Base-by-base conservation (phyloP, 2,888 invertebrate genomes). In the Alsophila aescularia region DNA sequence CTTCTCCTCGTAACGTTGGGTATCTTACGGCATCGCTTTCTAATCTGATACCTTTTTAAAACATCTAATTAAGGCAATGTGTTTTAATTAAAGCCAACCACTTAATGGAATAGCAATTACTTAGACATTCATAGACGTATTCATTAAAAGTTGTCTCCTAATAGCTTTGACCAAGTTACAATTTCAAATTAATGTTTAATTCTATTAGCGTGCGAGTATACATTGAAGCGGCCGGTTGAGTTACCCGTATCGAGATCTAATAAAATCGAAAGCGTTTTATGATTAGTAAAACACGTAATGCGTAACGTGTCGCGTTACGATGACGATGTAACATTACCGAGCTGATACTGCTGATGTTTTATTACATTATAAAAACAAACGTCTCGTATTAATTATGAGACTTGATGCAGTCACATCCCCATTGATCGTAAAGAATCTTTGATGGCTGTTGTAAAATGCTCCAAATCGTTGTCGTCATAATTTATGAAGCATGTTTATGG, bases 401-500 rank as follows among this genome's bases (percentile, higher is more conserved):
- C 81, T 71, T 71, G 79, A 79, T 81, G 79, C 82, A 87, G 82
- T 85, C 81, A 80, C 83, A 82, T 88, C 86, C 82, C 79, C 75
- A 86, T 85, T 69, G 87, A 84, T 90, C 90, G 84, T 90, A 90
- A 90, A 90, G 83, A 76, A 83, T 79, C 78, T 86, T 90, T 90
- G 85, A 90, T 91, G 71, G 86, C 84, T 68, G 90, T 78, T 91
- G 89, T 91, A 90, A 91, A 91, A 91, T 85, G 85, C 81, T 85
- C 89, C 83, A 85, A 90, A 90, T 90, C 82, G 87, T 83, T 82
- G 87, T 85, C 87, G 77, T 90, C 87, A 91, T 90, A 90, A 90
- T 90, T 91, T 90, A 89, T 87, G 89, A 85, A 83, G 77, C 91
- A 85, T 90, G 87, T 90, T 90, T 90, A 91, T 88, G 85, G 86